These are phyloP conservation scores for Oceanodroma leucorhoa DNA, from an alignment of 2,797 vertebrate species.

Conservation along the genomic window DNA sequence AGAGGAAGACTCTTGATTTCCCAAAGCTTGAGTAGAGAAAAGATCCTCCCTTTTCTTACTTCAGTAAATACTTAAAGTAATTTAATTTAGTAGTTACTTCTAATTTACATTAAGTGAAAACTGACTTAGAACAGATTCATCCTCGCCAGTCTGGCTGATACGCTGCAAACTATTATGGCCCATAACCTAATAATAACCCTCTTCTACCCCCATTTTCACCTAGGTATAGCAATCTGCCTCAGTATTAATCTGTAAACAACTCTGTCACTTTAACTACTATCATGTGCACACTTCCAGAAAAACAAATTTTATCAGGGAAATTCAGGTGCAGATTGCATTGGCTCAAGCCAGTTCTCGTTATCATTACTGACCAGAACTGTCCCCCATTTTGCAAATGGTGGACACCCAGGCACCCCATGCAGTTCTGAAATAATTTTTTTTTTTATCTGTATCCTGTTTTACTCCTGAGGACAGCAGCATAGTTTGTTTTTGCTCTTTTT, in stretches of 20 bases:
- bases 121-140: not conserved
- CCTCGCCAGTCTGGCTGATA: not conserved
- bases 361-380: slow-evolving; percentile 63
- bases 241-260: slow-evolving; percentile 29
- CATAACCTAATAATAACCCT: not conserved
- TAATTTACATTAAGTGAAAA: not conserved
- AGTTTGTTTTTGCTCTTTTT: not conserved
- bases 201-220: not conserved
- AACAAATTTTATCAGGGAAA: slow-evolving; percentile 74
- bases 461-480: not conserved
- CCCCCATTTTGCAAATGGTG: not conserved
- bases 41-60: not conserved
- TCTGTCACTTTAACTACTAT: not conserved
- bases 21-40: not conserved
- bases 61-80: not conserved
- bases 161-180: not conserved
- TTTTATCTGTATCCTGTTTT: not conserved
- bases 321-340: slow-evolving; percentile 65
- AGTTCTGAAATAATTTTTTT: slow-evolving; percentile 10
- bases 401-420: not conserved
- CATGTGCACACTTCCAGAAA: slow-evolving; percentile 47
- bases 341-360: slow-evolving; percentile 49
- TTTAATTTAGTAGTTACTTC: not conserved
- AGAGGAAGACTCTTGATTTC: not conserved
- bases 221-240: not conserved